Percentiles rank a stretch among this genome's conserved stretches.
These are phyloP conservation scores for Cancer borealis DNA, from an alignment of 2,888 invertebrate genomes.

Conservation along the genomic window DNA sequence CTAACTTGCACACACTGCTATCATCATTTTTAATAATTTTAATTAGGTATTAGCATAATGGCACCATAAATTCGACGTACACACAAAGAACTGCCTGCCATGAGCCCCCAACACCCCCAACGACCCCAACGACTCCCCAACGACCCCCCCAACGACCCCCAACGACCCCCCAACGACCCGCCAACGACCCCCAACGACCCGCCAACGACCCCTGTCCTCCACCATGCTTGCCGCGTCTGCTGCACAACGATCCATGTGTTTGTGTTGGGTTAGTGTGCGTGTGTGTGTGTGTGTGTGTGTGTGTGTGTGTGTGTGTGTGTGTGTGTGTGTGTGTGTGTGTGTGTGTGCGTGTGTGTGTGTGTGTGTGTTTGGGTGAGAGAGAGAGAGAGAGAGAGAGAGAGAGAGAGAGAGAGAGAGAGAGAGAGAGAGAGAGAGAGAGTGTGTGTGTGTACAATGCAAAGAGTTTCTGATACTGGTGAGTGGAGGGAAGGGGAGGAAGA, in stretches of 20 bases:
- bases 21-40: conserved; percentile 36
- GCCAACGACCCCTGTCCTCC: not conserved
- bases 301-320: conserved; percentile 14
- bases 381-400: not conserved
- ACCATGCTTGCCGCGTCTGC: not conserved
- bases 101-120: not conserved
- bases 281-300: conserved; percentile 17
- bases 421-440: not conserved
- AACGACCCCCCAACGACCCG: not conserved
- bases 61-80: conserved; percentile 16
- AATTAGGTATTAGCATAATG: conserved; percentile 37
- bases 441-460: not conserved
- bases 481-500: not conserved
- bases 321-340: not conserved
- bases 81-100: conserved; percentile 26
- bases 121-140: not conserved
- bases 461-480: not conserved
- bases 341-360: not conserved
- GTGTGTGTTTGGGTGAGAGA: not conserved
- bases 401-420: not conserved
- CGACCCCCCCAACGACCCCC: not conserved
- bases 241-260: not conserved
- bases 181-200: not conserved
- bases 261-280: not conserved
- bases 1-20: not conserved